A percentile compares a stretch with the other conserved stretches of the same genome.
Conservation (phyloP, 2,113 vertebrate species). For the Mugil cephalus region DNA sequence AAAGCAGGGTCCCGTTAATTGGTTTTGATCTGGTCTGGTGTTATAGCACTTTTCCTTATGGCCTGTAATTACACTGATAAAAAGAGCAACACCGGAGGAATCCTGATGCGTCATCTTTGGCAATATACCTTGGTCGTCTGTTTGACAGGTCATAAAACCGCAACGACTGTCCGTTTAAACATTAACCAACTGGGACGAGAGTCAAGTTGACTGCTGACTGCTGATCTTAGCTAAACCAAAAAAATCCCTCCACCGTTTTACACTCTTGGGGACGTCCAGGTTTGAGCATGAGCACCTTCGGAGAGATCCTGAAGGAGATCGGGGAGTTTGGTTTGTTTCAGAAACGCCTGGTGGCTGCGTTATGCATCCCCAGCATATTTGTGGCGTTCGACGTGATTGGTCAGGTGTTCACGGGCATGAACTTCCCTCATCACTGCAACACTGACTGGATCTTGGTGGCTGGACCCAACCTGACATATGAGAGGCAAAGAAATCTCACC, state of each 20-base stretch:
- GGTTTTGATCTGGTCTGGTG: neutral
- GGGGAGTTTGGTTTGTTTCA: constrained; percentile 90
- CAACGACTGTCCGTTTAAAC: constrained; percentile 45
- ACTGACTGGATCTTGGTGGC: constrained; percentile 86
- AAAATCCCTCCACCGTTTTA: neutral
- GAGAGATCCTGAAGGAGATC: constrained; percentile 83
- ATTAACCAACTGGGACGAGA: constrained; percentile 55
- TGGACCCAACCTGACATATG: constrained; percentile 82
- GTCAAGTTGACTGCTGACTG: neutral
- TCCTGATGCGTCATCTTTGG: neutral
- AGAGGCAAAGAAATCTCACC: constrained; percentile 83
- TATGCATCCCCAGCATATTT: constrained; percentile 79
- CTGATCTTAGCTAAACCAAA: neutral
- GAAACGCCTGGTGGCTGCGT: constrained; percentile 79
- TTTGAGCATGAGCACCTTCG: constrained; percentile 79
- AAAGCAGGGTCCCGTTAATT: neutral
- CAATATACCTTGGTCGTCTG: neutral
- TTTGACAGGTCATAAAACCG: constrained; percentile 20
- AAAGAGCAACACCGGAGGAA: neutral
- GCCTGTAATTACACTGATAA: neutral
- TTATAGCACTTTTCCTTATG: neutral
- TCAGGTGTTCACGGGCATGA: constrained; percentile 86
- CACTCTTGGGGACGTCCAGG: neutral
- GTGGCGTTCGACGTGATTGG: constrained; percentile 85
- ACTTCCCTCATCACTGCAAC: constrained; percentile 85